A percentile compares a stretch with the other conserved stretches of the same genome.
phyloP scores from a whole-genome alignment of 2,888 invertebrate genomes.

The Unio pictorum region DNA sequence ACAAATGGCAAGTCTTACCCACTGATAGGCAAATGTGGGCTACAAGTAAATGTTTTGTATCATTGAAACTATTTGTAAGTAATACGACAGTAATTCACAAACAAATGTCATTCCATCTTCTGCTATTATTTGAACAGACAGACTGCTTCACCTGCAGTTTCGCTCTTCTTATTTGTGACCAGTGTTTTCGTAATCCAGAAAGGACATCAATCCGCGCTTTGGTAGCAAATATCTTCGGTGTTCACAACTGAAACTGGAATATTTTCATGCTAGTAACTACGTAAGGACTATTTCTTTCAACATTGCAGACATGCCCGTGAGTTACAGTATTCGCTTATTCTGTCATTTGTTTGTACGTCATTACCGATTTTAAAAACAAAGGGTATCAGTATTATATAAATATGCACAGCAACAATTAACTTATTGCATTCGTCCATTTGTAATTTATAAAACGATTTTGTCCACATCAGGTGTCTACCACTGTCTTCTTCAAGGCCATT shows the following conservation, averaged over 20 bases:
- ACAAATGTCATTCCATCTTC: not conserved
- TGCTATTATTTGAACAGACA: constrained; percentile 13
- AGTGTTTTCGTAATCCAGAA: constrained; percentile 12
- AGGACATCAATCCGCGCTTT: constrained; percentile 8
- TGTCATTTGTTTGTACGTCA: not conserved
- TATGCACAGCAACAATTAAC: too few relatives aligned
- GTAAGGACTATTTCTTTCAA: constrained; percentile 15
- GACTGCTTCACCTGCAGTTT: constrained; percentile 22
- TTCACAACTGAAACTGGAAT: too few relatives aligned
- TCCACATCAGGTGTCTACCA: too few relatives aligned
- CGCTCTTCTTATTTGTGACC: constrained; percentile 10
- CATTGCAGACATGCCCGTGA: not conserved
- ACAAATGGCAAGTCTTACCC: constrained; percentile 21
- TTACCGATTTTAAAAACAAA: too few relatives aligned
- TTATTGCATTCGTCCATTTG: too few relatives aligned
- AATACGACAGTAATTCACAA: constrained; percentile 8
- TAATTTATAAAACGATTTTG: too few relatives aligned
- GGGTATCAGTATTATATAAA: too few relatives aligned
- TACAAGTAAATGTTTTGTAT: constrained; percentile 17
- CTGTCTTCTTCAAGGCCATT: too few relatives aligned
- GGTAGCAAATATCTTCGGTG: constrained; percentile 14
- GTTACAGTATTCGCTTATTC: too few relatives aligned
- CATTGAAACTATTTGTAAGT: constrained; percentile 1
- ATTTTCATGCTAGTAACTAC: too few relatives aligned
- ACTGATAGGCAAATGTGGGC: constrained; percentile 11